phyloP scores from a whole-genome alignment of 2,888 invertebrate species.

The Bombylius discolor region DNA sequence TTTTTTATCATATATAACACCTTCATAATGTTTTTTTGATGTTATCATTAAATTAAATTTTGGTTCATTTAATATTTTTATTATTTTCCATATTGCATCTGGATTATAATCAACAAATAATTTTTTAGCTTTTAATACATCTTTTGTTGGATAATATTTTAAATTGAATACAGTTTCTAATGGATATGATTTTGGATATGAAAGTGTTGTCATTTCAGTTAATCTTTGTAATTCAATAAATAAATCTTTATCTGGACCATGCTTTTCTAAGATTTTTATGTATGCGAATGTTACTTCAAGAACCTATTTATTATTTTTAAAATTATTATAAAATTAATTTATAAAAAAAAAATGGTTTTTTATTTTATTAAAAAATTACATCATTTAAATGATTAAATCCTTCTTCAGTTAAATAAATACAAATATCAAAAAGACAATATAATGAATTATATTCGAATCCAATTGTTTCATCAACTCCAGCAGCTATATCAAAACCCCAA shows the following conservation, averaged over 20 bases:
- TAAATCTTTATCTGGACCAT: constrained; percentile 55
- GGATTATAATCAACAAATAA: constrained; percentile 61
- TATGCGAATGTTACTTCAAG: constrained; percentile 61
- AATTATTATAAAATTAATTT: background rate
- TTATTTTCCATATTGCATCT: constrained; percentile 29
- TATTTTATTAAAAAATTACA: constrained; percentile 24
- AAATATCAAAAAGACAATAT: constrained; percentile 54
- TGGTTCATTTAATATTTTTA: constrained; percentile 7
- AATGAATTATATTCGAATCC: constrained; percentile 62
- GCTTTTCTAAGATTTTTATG: constrained; percentile 50
- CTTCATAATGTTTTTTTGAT: constrained; percentile 2
- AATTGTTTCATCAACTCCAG: constrained; percentile 48
- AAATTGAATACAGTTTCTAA: constrained; percentile 63
- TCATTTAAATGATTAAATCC: constrained; percentile 53
- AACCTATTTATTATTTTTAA: constrained; percentile 39
- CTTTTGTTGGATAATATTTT: constrained; percentile 59
- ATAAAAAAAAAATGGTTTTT: background rate
- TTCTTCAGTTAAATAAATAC: constrained; percentile 55
- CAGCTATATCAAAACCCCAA: constrained; percentile 54
- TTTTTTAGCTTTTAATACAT: constrained; percentile 58
- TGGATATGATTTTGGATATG: constrained; percentile 50
- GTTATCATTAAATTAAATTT: constrained; percentile 15
- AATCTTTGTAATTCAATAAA: constrained; percentile 54
- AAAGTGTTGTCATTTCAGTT: constrained; percentile 54
- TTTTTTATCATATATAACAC: constrained; percentile 41